Evolutionary conservation across 2,797 vertebrate species (phyloP).

Genomic region (Typhlichthys eigenmanni): DNA sequence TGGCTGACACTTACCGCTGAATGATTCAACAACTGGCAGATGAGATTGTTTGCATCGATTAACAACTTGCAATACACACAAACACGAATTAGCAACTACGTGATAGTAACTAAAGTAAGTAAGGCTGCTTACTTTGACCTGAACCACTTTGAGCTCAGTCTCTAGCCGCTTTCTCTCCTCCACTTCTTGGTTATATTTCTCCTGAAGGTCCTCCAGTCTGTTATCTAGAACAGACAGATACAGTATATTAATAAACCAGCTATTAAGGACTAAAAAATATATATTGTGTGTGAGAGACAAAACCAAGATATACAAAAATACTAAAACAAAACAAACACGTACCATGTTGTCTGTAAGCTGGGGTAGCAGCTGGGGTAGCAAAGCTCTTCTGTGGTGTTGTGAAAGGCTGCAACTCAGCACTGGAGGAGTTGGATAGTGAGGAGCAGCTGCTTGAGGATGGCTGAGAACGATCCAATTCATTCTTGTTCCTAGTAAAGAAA

Average conservation of each 20-base stretch:
- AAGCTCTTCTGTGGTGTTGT: constrained; percentile 82
- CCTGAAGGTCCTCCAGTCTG: constrained; percentile 83
- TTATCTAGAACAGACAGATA: constrained; percentile 70
- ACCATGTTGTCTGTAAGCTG: constrained; percentile 77
- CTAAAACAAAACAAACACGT: constrained; percentile 43
- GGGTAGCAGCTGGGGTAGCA: constrained; percentile 66
- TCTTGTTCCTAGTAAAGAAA: constrained; percentile 81
- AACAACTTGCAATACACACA: constrained; percentile 3
- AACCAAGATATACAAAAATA: not conserved
- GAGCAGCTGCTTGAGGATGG: constrained; percentile 50
- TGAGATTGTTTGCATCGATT: constrained; percentile 16
- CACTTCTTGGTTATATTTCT: constrained; percentile 86
- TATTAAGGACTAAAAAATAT: too few species aligned
- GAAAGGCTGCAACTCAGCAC: constrained; percentile 73
- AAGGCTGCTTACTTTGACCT: constrained; percentile 79
- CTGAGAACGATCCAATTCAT: constrained; percentile 85
- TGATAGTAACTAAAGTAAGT: not conserved
- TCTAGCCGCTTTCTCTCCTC: constrained; percentile 88
- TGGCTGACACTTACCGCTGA: constrained; percentile 79
- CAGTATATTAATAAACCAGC: not conserved
- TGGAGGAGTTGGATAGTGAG: constrained; percentile 50
- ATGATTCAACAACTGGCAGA: constrained; percentile 77
- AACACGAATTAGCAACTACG: not conserved
- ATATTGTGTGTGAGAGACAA: not conserved
- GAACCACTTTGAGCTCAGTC: constrained; percentile 81